These are phyloP conservation scores for Heliconius erato DNA, from an alignment of 2,888 invertebrate genomes.

Conservation along the genomic window DNA sequence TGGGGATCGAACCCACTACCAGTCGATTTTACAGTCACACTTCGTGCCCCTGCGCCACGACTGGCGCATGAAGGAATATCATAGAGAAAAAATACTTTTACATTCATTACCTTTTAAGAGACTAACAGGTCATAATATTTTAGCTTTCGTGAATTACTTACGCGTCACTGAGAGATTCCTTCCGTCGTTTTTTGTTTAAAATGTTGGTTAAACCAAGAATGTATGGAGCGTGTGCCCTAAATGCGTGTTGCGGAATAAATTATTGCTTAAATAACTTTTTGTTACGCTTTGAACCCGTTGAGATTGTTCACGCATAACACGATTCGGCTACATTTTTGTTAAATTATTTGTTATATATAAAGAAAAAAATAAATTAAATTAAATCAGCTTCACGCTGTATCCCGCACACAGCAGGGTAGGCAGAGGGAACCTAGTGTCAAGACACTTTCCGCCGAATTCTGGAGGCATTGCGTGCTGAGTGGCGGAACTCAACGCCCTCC, in stretches of 20 bases:
- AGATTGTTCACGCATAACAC: background rate
- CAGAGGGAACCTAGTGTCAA: too few relatives aligned
- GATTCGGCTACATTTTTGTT: background rate
- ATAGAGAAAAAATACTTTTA: background rate
- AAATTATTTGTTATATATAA: too few relatives aligned
- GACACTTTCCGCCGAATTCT: too few relatives aligned
- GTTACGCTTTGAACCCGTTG: conserved; percentile 9
- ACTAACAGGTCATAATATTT: background rate
- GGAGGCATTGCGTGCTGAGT: too few relatives aligned
- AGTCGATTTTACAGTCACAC: too few relatives aligned
- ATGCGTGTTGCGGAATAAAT: conserved; percentile 7
- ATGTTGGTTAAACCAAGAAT: background rate
- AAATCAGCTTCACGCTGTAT: too few relatives aligned
- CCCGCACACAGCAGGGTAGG: too few relatives aligned
- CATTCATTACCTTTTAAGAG: background rate
- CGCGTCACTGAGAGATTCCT: background rate
- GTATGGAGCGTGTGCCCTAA: background rate
- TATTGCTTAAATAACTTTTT: conserved; percentile 2
- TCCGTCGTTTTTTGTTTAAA: background rate
- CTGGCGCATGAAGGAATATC: too few relatives aligned
- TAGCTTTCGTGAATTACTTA: background rate
- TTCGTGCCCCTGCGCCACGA: too few relatives aligned
- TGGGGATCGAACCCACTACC: too few relatives aligned
- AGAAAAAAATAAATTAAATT: too few relatives aligned
- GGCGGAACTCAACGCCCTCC: too few relatives aligned